A percentile compares a stretch with the other conserved stretches of the same genome.
Evolutionary conservation across 1,140 invertebrate genomes (phyloP).

Genomic region (Muscidifurax raptorellus): DNA sequence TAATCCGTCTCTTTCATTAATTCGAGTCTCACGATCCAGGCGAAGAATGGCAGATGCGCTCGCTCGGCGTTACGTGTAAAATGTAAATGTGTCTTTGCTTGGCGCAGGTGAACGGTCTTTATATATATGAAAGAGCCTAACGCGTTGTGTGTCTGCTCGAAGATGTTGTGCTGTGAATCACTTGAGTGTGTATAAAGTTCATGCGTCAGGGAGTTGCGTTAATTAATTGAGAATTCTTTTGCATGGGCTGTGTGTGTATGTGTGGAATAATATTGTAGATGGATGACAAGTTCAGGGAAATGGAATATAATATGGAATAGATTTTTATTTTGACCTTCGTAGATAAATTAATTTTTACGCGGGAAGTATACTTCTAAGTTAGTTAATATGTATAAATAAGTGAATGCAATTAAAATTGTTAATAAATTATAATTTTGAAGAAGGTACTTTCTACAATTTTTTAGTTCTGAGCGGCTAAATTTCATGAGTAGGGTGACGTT

Average conservation of each 20-base stretch:
- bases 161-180: constrained; percentile 51
- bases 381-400: too few relatives aligned
- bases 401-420: too few relatives aligned
- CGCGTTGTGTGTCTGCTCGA: not conserved
- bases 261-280: not conserved
- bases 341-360: too few relatives aligned
- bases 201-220: constrained; percentile 56
- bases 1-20: not conserved
- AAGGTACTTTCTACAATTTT: too few relatives aligned
- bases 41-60: constrained; percentile 35
- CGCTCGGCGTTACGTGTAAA: constrained; percentile 28
- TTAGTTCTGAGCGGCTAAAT: too few relatives aligned
- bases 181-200: constrained; percentile 54
- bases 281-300: too few relatives aligned
- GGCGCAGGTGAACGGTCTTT: constrained; percentile 35
- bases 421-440: too few relatives aligned
- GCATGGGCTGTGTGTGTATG: not conserved
- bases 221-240: constrained; percentile 62
- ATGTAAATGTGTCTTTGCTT: constrained; percentile 31
- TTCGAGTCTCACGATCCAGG: constrained; percentile 18
- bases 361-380: too few relatives aligned
- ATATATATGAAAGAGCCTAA: not conserved
- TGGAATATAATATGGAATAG: too few relatives aligned
- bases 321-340: too few relatives aligned
- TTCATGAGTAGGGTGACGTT: too few relatives aligned